Base-by-base conservation (phyloP, 2,113 vertebrate genomes). In the Chaetodon trifascialis region DNA sequence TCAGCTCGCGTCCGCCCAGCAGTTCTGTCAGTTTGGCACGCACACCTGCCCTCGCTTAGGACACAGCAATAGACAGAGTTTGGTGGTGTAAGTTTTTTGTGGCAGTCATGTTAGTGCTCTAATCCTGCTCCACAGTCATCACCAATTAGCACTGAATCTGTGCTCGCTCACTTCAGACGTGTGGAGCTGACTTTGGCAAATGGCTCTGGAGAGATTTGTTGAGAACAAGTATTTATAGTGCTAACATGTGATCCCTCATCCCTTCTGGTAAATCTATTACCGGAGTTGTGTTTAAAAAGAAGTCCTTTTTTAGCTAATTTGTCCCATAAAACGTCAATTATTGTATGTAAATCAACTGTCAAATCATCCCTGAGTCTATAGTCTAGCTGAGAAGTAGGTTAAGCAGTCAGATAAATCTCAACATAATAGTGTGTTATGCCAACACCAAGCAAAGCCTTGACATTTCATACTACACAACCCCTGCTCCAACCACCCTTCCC, bases 101-200 rank as follows among this genome's bases (percentile, higher is more conserved):
- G 74, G 74, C 77, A 73, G 55, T 64, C 76, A 52, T 80, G 77
- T 82, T 73, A 36, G 65, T 14, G 49, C 68, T 25, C 34, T 82
- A 84, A 84, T 84, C 76, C 65, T 4, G 30, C 79, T 67, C n/a
- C 34, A 73, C 56, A 66, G 56, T 49, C 44, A 2, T 51, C 11
- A n/a, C 85, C 76, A 87, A 78, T 73, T 76, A 90, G 80, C 76
- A 55, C 72, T 40, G 23, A 88, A 66, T 79, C 52, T 70, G 49
- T 80, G 64, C 77, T 82, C 80, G 73, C 77, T 56, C 78, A 84
- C 72, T 86, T 71, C 10, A 67, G 40, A 47, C 34, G 64, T 79
- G 86, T 89, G 72, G 77, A 85, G 71, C 63, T 1, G 58, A 85
- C 23, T 34, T 23, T 56, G 46, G 38, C 14, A 44, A 47, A 8